Conservation (phyloP, 1,140 invertebrate genomes). For the Drosophila ohnishii region DNA sequence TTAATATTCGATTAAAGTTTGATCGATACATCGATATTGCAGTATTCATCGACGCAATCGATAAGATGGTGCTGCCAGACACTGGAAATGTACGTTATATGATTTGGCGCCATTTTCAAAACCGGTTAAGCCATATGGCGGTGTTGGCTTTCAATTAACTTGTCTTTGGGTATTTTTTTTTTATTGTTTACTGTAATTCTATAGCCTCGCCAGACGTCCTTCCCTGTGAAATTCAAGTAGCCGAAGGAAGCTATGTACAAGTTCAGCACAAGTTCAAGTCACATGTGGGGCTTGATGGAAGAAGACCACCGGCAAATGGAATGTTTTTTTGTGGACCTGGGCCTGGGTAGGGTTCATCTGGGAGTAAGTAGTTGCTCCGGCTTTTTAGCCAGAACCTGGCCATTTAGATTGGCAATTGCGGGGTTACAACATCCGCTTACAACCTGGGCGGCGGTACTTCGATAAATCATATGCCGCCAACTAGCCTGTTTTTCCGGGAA, state of each 20-base stretch:
- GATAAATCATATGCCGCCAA: slow-evolving; percentile 56
- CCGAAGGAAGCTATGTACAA: slow-evolving; percentile 62
- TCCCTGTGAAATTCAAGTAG: slow-evolving; percentile 69
- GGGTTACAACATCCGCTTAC: slow-evolving; percentile 73
- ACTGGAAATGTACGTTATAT: not conserved
- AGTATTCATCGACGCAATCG: not conserved
- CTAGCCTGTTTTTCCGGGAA: slow-evolving; percentile 58
- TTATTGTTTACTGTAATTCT: slow-evolving; percentile 43
- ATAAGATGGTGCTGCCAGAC: slow-evolving; percentile 18
- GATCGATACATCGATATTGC: not conserved
- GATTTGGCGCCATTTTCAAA: slow-evolving; percentile 40
- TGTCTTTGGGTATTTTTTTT: not conserved
- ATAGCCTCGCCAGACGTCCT: slow-evolving; percentile 55
- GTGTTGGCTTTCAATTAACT: slow-evolving; percentile 30
- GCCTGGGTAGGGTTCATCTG: slow-evolving; percentile 28
- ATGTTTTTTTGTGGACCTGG: slow-evolving; percentile 14
- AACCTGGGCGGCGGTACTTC: slow-evolving; percentile 33
- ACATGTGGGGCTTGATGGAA: slow-evolving; percentile 57
- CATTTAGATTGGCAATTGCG: slow-evolving; percentile 67
- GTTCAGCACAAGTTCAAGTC: slow-evolving; percentile 67
- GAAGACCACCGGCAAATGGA: slow-evolving; percentile 42
- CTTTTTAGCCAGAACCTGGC: slow-evolving; percentile 63
- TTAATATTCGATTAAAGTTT: not conserved
- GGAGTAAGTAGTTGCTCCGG: slow-evolving; percentile 5
- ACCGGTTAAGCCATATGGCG: slow-evolving; percentile 29